Percentiles rank a stretch among this genome's conserved stretches.
Conservation (phyloP, 1,140 invertebrate species). For the Sminthurinus signatus region DNA sequence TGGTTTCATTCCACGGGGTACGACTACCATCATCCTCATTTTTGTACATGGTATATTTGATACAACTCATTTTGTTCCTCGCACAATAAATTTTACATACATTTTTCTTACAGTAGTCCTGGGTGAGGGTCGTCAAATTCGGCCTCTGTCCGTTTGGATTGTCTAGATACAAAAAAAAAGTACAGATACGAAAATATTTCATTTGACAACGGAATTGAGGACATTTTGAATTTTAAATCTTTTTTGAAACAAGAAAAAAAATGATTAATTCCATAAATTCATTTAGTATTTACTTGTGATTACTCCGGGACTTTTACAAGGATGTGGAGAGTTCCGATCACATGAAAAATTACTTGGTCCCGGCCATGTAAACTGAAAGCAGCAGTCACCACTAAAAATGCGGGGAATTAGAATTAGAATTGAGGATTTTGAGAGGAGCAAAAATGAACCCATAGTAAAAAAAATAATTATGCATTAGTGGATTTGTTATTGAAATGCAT, state of each 20-base stretch:
- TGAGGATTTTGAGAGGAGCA: too few relatives aligned
- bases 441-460: too few relatives aligned
- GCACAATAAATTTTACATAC: slow-evolving; percentile 12
- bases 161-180: too few relatives aligned
- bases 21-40: not conserved
- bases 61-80: not conserved
- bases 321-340: not conserved
- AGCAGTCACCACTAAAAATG: slow-evolving; percentile 7
- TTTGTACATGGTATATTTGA: not conserved
- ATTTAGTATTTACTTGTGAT: not conserved
- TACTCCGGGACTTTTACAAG: not conserved
- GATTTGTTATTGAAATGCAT: too few relatives aligned
- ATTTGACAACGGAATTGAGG: too few relatives aligned
- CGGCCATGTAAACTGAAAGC: slow-evolving; percentile 23
- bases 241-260: too few relatives aligned
- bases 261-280: not conserved
- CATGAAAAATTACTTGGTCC: not conserved
- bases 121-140: not conserved
- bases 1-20: slow-evolving; percentile 13
- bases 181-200: too few relatives aligned
- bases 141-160: not conserved
- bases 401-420: too few relatives aligned
- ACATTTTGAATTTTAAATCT: too few relatives aligned
- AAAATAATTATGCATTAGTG: too few relatives aligned
- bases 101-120: not conserved